phyloP scores from a whole-genome alignment of 2,888 invertebrate species.

The Perdita meconis region DNA sequence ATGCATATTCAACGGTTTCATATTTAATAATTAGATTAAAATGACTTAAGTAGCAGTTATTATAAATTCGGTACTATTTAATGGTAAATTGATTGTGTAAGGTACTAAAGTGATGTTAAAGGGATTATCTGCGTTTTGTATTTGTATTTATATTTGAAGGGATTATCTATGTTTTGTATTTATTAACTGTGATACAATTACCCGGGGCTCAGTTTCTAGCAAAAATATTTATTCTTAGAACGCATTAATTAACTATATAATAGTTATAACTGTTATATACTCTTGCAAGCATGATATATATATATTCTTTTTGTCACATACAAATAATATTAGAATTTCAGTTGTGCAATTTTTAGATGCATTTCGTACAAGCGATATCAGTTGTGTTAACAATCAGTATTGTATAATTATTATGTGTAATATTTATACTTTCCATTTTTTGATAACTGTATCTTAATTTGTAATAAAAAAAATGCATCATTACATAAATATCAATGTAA shows the following conservation, averaged over 20 bases:
- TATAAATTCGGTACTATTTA: constrained; percentile 16
- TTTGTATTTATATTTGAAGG: constrained; percentile 19
- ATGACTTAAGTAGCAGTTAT: constrained; percentile 2
- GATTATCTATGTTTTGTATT: constrained; percentile 22
- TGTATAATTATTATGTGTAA: constrained; percentile 49
- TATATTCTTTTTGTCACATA: background rate
- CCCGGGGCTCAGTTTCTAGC: constrained; percentile 11
- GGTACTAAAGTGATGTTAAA: constrained; percentile 27
- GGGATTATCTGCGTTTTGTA: constrained; percentile 19
- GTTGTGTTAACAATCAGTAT: constrained; percentile 42
- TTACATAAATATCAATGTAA: constrained; percentile 26
- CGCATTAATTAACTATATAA: constrained; percentile 13
- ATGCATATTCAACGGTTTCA: constrained; percentile 27
- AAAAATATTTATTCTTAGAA: constrained; percentile 3
- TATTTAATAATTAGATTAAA: constrained; percentile 7
- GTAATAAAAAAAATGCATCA: constrained; percentile 50
- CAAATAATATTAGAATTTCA: constrained; percentile 6
- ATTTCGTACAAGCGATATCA: constrained; percentile 19
- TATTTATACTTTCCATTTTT: constrained; percentile 49
- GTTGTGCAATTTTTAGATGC: background rate
- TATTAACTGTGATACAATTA: constrained; percentile 46
- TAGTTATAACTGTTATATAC: constrained; percentile 3
- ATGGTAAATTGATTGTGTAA: constrained; percentile 10
- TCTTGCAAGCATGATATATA: background rate
- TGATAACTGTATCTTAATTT: constrained; percentile 45